These are phyloP conservation scores for Musca vetustissima DNA, from an alignment of 1,140 invertebrate species.

Conservation along the genomic window DNA sequence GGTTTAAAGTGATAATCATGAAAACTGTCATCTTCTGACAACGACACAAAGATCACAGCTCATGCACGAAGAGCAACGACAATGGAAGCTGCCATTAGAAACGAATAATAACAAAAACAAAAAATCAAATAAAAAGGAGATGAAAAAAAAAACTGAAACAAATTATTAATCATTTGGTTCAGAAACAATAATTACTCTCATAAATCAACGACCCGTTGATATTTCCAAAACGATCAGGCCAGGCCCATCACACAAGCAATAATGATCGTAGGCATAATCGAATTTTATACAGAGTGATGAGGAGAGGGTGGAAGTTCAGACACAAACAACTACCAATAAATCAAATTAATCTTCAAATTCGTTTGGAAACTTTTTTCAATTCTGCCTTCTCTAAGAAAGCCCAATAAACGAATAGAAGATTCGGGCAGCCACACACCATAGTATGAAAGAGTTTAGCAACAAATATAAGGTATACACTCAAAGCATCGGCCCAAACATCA, in stretches of 20 bases:
- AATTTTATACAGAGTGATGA: neutral
- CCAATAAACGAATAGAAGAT: neutral
- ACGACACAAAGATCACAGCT: neutral
- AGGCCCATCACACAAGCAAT: neutral
- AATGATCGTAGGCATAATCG: neutral
- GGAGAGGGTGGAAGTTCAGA: neutral
- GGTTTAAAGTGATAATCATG: constrained; percentile 17
- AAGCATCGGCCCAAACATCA: neutral
- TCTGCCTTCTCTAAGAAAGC: neutral
- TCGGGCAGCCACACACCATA: neutral
- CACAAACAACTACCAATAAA: neutral
- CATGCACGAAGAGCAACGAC: neutral
- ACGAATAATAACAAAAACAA: neutral
- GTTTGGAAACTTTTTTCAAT: no score
- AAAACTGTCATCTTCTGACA: constrained; percentile 8
- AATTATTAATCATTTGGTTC: constrained; percentile 14
- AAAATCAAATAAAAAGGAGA: neutral
- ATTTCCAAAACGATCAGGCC: neutral
- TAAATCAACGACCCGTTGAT: constrained; percentile 14
- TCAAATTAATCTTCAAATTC: constrained; percentile 17
- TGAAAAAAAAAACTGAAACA: constrained; percentile 4
- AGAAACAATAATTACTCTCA: constrained; percentile 17
- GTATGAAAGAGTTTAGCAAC: neutral
- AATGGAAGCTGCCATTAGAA: neutral
- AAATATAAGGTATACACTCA: neutral